Conservation (phyloP, 1,140 invertebrate genomes). For the Bombus cullumanus region DNA sequence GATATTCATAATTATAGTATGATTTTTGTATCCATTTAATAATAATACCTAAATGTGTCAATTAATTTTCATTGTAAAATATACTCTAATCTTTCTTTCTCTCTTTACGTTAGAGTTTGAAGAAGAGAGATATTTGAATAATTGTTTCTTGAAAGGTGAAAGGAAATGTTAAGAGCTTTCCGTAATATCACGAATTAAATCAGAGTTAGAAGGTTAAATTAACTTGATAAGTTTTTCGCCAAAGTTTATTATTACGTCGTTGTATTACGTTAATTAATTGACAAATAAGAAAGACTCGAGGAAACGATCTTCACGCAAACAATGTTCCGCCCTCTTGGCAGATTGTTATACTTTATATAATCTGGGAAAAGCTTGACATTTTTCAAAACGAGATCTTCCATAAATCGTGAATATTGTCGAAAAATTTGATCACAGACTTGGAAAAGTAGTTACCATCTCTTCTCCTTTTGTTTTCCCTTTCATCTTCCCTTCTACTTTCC, state of each 20-base stretch:
- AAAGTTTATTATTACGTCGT: not conserved
- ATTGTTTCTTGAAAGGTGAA: no score
- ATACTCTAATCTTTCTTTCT: no score
- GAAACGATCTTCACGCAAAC: not conserved
- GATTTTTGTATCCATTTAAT: no score
- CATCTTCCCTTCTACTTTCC: not conserved
- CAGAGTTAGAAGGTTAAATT: no score
- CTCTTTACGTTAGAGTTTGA: no score
- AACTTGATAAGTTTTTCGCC: not conserved
- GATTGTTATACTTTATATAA: not conserved
- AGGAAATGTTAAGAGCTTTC: no score
- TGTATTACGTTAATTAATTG: not conserved
- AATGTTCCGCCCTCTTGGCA: not conserved
- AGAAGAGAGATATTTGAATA: no score
- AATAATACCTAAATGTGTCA: no score
- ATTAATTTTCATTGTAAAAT: no score
- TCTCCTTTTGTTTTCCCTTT: not conserved
- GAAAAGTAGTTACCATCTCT: not conserved
- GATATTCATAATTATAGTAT: no score
- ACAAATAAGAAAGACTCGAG: not conserved
- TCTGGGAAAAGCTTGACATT: not conserved
- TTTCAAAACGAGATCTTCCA: not conserved
- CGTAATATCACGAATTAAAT: no score
- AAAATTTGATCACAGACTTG: not conserved
- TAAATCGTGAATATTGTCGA: not conserved